These are phyloP conservation scores for Eira barbara DNA, from an alignment of 2,113 vertebrate species.

Conservation along the genomic window DNA sequence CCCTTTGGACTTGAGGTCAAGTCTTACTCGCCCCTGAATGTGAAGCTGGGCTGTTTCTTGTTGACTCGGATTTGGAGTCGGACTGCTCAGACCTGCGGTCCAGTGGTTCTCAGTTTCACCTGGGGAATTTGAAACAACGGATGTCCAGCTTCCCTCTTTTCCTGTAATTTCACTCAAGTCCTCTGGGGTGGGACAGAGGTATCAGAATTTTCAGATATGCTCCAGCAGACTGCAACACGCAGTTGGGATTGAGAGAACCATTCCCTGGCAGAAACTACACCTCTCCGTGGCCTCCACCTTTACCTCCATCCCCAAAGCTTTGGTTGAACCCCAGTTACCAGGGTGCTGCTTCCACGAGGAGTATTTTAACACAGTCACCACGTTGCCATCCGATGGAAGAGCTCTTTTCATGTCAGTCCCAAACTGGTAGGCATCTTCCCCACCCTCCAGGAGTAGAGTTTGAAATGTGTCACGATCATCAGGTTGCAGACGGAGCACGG, in stretches of 20 bases:
- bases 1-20: not conserved
- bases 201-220: not conserved
- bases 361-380: not conserved
- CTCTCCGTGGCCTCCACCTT: not conserved
- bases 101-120: not conserved
- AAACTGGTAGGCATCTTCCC: not conserved
- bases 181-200: not conserved
- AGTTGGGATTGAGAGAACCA: not conserved
- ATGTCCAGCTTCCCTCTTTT: not conserved
- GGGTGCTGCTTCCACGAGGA: not conserved
- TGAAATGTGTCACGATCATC: not conserved
- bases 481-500: not conserved
- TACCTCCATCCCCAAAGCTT: not conserved
- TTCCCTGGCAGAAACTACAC: not conserved
- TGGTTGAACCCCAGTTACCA: not conserved
- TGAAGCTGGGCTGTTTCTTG: not conserved
- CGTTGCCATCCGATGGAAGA: not conserved
- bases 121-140: not conserved
- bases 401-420: not conserved
- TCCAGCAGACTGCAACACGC: not conserved
- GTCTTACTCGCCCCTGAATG: not conserved
- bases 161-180: not conserved
- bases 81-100: not conserved
- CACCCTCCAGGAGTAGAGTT: not conserved
- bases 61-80: not conserved